These are phyloP conservation scores for Malacosoma neustria DNA, from an alignment of 2,888 invertebrate genomes.

Conservation along the genomic window DNA sequence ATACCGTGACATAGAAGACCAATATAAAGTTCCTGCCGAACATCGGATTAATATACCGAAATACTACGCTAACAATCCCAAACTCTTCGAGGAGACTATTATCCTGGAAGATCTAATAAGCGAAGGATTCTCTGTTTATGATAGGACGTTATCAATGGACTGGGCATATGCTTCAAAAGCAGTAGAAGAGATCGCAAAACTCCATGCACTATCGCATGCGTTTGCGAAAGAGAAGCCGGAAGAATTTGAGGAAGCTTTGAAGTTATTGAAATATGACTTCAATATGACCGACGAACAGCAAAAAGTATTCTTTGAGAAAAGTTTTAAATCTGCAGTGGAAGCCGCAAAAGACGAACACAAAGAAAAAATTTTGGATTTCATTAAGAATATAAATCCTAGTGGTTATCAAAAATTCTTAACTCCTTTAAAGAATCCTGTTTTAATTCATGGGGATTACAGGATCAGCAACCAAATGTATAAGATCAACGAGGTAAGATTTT, in stretches of 20 bases:
- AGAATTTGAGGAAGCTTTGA: not conserved
- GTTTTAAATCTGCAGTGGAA: not conserved
- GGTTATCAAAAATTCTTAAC: not conserved
- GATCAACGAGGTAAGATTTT: not conserved
- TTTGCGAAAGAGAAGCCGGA: not conserved
- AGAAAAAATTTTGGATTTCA: not conserved
- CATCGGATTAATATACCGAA: conserved; percentile 12
- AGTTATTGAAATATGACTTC: not conserved
- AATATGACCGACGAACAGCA: not conserved
- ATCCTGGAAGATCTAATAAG: conserved; percentile 13
- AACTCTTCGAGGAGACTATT: conserved; percentile 11
- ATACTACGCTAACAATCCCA: conserved; percentile 11
- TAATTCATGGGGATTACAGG: conserved; percentile 3
- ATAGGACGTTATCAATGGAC: conserved; percentile 18
- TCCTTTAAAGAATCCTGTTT: not conserved
- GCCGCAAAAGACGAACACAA: not conserved
- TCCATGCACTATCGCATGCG: conserved; percentile 2
- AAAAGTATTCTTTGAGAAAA: not conserved
- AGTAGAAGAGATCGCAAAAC: conserved; percentile 16
- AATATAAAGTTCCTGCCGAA: conserved; percentile 8
- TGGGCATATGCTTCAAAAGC: conserved; percentile 20
- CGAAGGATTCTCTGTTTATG: conserved; percentile 16
- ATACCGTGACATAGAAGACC: conserved; percentile 9
- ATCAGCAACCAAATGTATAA: conserved; percentile 1
- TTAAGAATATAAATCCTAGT: not conserved